Base-by-base conservation (phyloP, 1,140 invertebrate genomes). In the Drosophila pruinosa region DNA sequence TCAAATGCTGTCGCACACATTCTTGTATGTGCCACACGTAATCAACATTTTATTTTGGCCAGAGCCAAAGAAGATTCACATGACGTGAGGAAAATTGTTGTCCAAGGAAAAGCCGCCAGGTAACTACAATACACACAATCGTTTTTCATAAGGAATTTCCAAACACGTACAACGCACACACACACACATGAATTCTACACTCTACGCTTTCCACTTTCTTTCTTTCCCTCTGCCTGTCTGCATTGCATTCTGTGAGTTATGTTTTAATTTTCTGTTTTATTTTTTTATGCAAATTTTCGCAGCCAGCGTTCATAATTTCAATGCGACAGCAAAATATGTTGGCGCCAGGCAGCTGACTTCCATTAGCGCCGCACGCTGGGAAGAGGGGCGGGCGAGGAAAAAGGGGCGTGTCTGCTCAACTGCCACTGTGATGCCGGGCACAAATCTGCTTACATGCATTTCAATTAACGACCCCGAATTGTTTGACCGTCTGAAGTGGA, bases 301-400 rank as follows among this genome's bases (percentile, higher is more conserved):
- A 73, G 73, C 52, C 62, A 78, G 53, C 72, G 70, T 71, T 88
- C 81, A 86, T 88, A 86, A 78, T 82, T 88, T 82, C 45, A 78
- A 67, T 86, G 82, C 76, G 74, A 78, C 77, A 80, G 81, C 77
- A 59, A 86, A 86, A 88, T 67, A 88, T 88, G 82, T 88, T 86
- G 82, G 82, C 82, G 82, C 82, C 81, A 88, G 21, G 53, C 45
- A 58, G 54, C 38, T 41, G 52, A 56, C 72, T 78, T 78, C 78
- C 75, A 80, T 78, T 80, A 78, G 57, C 70, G 50, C 70, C 41
- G 45, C 19, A 34, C 7, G 41, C n/a, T 5, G 0, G 45, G 24
- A 17, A 7, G 0, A 3, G 14, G 1, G 36, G 34, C 0, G 14
- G 3, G 43, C 4, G 5, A 17, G 6, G 39, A 22, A n/a, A 50